Evolutionary conservation across 2,113 vertebrate species (phyloP).

Genomic region (Tetrax tetrax): DNA sequence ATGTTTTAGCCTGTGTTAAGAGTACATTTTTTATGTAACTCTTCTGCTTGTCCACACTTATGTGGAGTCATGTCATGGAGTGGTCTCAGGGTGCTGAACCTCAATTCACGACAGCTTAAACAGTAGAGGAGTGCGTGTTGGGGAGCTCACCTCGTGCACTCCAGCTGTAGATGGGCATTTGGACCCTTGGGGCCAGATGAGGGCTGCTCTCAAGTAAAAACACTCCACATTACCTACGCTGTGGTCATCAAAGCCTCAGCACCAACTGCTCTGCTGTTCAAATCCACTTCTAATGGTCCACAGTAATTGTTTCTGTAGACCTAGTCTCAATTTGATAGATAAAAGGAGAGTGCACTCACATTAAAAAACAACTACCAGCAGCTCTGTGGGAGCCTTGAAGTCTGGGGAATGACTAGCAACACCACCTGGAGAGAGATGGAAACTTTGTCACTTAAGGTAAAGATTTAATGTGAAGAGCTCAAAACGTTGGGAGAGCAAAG

Average conservation of each 20-base stretch:
- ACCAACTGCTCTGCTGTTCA: background rate
- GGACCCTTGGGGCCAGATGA: background rate
- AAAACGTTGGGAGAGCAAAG: conserved; percentile 2
- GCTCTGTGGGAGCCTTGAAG: background rate
- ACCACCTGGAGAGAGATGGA: background rate
- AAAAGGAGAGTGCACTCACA: background rate
- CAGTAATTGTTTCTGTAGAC: background rate
- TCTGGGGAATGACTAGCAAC: conserved; percentile 6
- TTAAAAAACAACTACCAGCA: background rate
- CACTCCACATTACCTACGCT: fast-evolving
- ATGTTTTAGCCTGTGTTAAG: background rate
- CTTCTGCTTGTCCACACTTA: background rate
- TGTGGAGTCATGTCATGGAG: fast-evolving
- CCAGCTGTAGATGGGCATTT: background rate
- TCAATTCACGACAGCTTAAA: background rate
- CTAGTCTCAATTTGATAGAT: background rate
- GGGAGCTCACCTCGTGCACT: background rate
- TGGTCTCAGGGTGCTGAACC: background rate
- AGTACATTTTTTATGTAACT: background rate
- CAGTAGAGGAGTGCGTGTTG: background rate
- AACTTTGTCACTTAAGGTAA: background rate
- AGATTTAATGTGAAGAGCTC: background rate
- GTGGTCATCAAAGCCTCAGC: background rate
- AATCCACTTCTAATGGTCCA: background rate
- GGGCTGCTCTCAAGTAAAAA: background rate